A percentile compares a stretch with the other conserved stretches of the same genome.
These are phyloP conservation scores for Paradisaea rubra DNA, from an alignment of 2,113 vertebrate genomes.

Conservation along the genomic window DNA sequence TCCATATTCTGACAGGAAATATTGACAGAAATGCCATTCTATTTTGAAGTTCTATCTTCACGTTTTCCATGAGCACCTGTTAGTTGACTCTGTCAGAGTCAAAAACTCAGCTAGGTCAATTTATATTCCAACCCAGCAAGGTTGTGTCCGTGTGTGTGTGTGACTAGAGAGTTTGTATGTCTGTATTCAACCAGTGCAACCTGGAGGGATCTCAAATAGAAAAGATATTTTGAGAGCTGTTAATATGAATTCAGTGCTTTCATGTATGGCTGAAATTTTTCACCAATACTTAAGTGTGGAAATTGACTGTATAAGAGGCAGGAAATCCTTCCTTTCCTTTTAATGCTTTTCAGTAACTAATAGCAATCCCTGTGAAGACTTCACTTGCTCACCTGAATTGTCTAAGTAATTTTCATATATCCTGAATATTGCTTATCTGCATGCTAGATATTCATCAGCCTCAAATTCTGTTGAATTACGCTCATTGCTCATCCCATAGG, in stretches of 20 bases:
- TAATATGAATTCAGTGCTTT: not conserved
- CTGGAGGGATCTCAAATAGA: not conserved
- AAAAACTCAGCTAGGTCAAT: not conserved
- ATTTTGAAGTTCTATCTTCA: not conserved
- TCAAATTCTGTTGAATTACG: not conserved
- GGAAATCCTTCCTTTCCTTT: not conserved
- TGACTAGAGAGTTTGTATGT: not conserved
- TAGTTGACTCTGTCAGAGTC: not conserved
- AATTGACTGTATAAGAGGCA: not conserved
- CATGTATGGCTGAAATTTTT: not conserved
- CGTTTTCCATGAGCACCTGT: not conserved
- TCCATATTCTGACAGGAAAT: not conserved
- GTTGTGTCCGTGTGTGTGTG: accelerated
- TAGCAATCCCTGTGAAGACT: not conserved
- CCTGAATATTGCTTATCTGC: not conserved
- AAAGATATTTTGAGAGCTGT: not conserved
- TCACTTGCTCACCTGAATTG: not conserved
- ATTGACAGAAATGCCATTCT: not conserved
- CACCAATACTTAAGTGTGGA: not conserved
- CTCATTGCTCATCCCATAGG: not conserved
- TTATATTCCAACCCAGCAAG: not conserved
- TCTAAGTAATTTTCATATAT: not conserved
- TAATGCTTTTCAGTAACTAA: not conserved
- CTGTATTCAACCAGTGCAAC: not conserved
- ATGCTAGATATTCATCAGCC: not conserved